phyloP scores from a whole-genome alignment of 2,113 vertebrate genomes.

The Stegostoma tigrinum region DNA sequence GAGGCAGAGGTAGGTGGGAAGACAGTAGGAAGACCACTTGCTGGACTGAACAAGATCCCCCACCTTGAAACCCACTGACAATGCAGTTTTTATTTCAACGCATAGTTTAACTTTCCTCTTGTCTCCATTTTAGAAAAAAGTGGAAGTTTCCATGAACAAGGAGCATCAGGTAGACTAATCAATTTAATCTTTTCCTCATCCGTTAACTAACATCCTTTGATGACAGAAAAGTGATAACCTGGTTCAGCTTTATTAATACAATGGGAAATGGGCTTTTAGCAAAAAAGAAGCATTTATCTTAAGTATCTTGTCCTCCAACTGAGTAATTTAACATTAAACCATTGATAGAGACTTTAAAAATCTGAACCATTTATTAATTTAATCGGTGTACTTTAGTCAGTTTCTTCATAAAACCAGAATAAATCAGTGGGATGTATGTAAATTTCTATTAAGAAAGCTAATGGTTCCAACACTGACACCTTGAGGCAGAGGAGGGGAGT shows the following conservation, averaged over 20 bases:
- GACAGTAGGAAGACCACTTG: neutral
- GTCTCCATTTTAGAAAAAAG: neutral
- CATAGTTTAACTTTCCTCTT: neutral
- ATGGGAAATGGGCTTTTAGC: neutral
- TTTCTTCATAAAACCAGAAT: neutral
- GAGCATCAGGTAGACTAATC: neutral
- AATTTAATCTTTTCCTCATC: neutral
- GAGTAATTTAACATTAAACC: neutral
- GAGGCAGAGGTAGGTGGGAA: too few species aligned
- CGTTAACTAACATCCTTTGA: neutral
- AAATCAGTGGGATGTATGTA: neutral
- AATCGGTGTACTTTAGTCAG: neutral
- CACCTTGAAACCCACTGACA: neutral
- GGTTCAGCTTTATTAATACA: neutral
- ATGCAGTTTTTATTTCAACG: neutral
- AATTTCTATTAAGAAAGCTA: neutral
- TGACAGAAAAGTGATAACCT: neutral
- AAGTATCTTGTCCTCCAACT: neutral
- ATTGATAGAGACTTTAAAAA: neutral
- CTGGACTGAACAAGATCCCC: neutral
- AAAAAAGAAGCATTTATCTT: neutral
- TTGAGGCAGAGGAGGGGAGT: conserved; percentile 14
- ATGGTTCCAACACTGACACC: conserved; percentile 25
- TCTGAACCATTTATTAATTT: neutral
- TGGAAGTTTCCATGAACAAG: neutral